phyloP scores from a whole-genome alignment of 2,113 vertebrate species.

The Melanostigma gelatinosum region DNA sequence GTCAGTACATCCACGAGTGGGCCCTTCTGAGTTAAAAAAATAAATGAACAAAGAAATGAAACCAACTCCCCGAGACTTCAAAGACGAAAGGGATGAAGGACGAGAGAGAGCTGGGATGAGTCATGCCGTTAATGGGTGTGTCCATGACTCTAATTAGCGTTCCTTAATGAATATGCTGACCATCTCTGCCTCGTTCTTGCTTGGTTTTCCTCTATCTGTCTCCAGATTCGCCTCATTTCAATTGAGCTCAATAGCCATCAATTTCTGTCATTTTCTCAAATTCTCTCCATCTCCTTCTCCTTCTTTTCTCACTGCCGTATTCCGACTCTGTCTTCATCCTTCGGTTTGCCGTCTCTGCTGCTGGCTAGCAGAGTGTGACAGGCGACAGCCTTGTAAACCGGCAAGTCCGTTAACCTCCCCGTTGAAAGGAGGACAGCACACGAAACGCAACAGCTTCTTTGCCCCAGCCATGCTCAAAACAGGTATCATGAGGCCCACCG shows the following conservation, averaged over 20 bases:
- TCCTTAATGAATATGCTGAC: constrained; percentile 62
- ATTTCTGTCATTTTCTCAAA: constrained; percentile 1
- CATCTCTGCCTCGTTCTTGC: background rate
- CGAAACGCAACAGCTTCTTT: background rate
- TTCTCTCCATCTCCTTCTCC: background rate
- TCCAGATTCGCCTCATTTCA: constrained; percentile 20
- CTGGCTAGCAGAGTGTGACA: constrained; percentile 43
- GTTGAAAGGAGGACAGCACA: constrained; percentile 9
- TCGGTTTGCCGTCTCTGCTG: constrained; percentile 18
- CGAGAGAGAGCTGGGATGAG: constrained; percentile 48
- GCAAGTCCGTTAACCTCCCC: constrained; percentile 8
- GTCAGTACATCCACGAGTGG: constrained; percentile 63
- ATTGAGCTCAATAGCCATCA: background rate
- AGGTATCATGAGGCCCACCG: background rate
- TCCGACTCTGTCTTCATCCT: background rate
- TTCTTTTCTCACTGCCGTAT: background rate
- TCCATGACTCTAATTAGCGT: constrained; percentile 66
- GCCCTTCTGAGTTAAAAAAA: constrained; percentile 50
- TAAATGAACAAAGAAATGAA: constrained; percentile 69
- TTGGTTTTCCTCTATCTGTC: background rate
- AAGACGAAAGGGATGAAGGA: constrained; percentile 58
- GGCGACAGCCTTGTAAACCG: constrained; percentile 32
- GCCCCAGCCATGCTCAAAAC: constrained; percentile 4
- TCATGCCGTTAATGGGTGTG: constrained; percentile 63
- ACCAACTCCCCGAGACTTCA: constrained; percentile 66